phyloP scores from a whole-genome alignment of 2,113 vertebrate genomes.

The Mastomys coucha region DNA sequence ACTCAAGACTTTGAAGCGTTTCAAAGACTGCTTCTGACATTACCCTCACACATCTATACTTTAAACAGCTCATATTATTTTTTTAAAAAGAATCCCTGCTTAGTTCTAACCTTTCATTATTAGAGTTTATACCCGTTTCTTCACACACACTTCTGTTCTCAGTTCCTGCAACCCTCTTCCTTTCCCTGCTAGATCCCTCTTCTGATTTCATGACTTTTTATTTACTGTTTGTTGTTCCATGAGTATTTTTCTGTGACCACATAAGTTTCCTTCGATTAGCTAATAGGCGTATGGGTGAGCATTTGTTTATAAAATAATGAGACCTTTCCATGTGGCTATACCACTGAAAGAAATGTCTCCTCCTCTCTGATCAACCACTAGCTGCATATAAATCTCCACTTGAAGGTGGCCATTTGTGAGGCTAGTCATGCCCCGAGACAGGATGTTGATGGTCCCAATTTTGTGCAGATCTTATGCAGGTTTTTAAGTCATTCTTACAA shows the following conservation, averaged over 20 bases:
- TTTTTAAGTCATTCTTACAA: constrained; percentile 33
- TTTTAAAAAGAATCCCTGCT: neutral
- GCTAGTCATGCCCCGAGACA: neutral
- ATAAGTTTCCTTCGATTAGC: neutral
- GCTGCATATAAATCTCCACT: neutral
- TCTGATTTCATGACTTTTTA: neutral
- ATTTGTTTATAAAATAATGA: neutral
- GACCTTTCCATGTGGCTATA: neutral
- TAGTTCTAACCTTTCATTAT: neutral
- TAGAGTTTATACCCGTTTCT: neutral
- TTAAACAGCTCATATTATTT: neutral
- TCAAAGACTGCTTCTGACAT: neutral
- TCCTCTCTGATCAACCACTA: neutral
- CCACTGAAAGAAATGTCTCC: neutral
- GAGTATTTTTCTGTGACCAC: neutral
- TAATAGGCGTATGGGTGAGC: neutral
- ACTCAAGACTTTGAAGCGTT: neutral
- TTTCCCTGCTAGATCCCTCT: neutral
- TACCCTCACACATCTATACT: neutral
- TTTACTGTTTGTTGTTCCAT: neutral
- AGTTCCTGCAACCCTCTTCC: neutral
- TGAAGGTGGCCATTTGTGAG: neutral
- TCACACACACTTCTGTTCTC: neutral
- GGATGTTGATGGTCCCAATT: neutral
- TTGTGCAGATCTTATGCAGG: neutral